Percentiles rank a stretch among this genome's conserved stretches.
Evolutionary conservation across 2,888 invertebrate species (phyloP).

Genomic region (Taphrorychus bicolor): DNA sequence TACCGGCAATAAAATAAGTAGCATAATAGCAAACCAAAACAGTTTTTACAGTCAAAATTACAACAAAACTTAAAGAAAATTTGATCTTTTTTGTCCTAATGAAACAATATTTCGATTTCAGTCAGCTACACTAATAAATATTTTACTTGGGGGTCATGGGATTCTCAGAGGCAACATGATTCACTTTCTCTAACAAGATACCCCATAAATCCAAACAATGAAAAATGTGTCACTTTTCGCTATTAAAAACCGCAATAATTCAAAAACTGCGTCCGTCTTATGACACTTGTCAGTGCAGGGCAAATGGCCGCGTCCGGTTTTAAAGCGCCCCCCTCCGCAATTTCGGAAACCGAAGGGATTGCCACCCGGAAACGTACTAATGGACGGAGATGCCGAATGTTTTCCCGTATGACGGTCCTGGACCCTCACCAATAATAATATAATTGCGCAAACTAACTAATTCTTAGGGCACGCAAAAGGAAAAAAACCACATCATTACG

Average conservation of each 20-base stretch:
- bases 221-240: background rate
- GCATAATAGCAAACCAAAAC: too few relatives aligned
- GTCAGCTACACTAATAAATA: too few relatives aligned
- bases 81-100: too few relatives aligned
- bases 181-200: too few relatives aligned
- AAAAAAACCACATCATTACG: background rate
- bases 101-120: too few relatives aligned
- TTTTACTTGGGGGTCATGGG: too few relatives aligned
- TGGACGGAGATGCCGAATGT: constrained; percentile 19
- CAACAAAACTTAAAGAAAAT: too few relatives aligned
- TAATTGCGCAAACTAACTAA: background rate
- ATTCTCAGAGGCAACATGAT: too few relatives aligned
- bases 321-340: constrained; percentile 46
- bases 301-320: constrained; percentile 59
- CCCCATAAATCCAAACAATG: background rate
- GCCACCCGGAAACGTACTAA: constrained; percentile 18
- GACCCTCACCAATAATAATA: too few relatives aligned
- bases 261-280: constrained; percentile 57
- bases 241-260: constrained; percentile 56
- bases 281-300: constrained; percentile 57
- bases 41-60: too few relatives aligned
- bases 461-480: background rate
- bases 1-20: too few relatives aligned
- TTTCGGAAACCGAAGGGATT: constrained; percentile 11
- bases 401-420: constrained; percentile 9